Evolutionary conservation across 1,140 invertebrate species (phyloP).

Genomic region (Drosophila albomicans): DNA sequence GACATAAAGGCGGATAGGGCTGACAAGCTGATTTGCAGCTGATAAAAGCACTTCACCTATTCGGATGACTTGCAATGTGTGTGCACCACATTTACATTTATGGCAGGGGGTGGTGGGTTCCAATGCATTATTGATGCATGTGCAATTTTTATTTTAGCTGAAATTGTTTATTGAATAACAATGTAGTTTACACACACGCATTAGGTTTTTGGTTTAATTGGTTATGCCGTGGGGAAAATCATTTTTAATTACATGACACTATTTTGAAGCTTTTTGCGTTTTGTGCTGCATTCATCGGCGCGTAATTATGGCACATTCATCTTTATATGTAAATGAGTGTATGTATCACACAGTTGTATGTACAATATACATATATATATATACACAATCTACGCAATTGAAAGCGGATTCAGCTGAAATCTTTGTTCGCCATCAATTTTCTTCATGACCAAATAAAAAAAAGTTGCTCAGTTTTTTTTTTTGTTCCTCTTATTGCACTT

Average conservation of each 20-base stretch:
- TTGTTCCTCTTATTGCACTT: conserved; percentile 43
- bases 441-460: conserved; percentile 48
- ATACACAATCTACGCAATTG: conserved; percentile 66
- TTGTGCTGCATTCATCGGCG: conserved; percentile 47
- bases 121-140: conserved; percentile 6
- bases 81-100: conserved; percentile 8
- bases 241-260: conserved; percentile 57
- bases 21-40: conserved; percentile 29
- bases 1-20: conserved; percentile 1
- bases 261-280: conserved; percentile 58
- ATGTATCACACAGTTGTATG: conserved; percentile 18
- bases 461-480: conserved; percentile 58
- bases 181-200: conserved; percentile 19
- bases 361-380: conserved; percentile 13
- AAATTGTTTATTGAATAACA: conserved; percentile 30
- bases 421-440: conserved; percentile 61
- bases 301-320: conserved; percentile 63
- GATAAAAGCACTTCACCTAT: conserved; percentile 33
- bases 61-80: conserved; percentile 33
- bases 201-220: conserved; percentile 1
- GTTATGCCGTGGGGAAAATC: conserved; percentile 32
- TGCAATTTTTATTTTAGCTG: conserved; percentile 1
- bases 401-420: conserved; percentile 58
- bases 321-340: conserved; percentile 37
- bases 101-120: not conserved